These are phyloP conservation scores for Dasyurus viverrinus DNA, from an alignment of 2,113 vertebrate species.

Conservation along the genomic window DNA sequence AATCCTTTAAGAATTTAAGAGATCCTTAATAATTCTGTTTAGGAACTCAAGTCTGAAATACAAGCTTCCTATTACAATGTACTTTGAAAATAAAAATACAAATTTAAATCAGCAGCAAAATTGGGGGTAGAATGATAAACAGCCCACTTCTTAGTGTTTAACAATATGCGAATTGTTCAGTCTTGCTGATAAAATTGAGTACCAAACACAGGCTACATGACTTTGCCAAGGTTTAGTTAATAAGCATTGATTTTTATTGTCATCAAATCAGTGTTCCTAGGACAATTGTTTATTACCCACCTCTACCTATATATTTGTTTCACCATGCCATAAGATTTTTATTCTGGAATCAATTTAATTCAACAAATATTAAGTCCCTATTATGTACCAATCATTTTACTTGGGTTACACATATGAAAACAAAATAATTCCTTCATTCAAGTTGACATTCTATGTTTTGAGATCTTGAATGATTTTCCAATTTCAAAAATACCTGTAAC, in stretches of 20 bases:
- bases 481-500: background rate
- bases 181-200: background rate
- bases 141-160: background rate
- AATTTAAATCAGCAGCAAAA: background rate
- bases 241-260: background rate
- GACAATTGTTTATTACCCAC: background rate
- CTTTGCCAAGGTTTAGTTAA: background rate
- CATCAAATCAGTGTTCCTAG: background rate
- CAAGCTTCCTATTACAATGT: background rate
- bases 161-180: background rate
- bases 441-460: background rate
- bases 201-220: background rate
- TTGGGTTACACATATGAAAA: background rate
- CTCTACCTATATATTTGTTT: background rate
- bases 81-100: background rate
- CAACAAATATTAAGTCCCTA: background rate
- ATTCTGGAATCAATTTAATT: background rate
- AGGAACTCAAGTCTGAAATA: background rate
- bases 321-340: background rate
- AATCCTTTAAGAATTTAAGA: background rate
- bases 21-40: background rate
- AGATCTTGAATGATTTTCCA: background rate
- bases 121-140: background rate
- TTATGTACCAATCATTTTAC: background rate
- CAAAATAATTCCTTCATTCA: background rate